These are phyloP conservation scores for Pediacus dermestoides DNA, from an alignment of 2,888 invertebrate genomes.

Conservation along the genomic window DNA sequence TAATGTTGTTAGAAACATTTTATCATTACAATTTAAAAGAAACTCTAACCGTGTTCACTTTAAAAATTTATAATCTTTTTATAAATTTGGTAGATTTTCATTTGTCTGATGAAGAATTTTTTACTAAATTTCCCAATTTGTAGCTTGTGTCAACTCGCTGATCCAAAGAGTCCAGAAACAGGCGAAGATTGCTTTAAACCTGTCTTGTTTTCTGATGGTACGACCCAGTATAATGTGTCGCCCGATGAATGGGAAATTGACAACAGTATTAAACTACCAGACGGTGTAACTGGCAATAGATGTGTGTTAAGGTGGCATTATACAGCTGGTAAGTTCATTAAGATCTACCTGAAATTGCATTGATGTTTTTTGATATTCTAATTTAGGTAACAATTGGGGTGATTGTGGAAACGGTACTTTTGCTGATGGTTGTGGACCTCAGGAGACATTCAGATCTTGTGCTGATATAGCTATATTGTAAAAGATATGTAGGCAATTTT, in stretches of 20 bases:
- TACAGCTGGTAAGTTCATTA: conserved; percentile 23
- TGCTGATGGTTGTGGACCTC: conserved; percentile 44
- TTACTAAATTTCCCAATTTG: conserved; percentile 27
- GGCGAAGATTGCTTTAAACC: conserved; percentile 48
- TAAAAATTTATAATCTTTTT: too few species aligned
- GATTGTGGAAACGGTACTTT: conserved; percentile 42
- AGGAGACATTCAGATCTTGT: conserved; percentile 47
- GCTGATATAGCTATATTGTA: conserved; percentile 43
- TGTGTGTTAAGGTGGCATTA: conserved; percentile 55
- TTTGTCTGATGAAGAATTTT: too few species aligned
- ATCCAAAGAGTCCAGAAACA: conserved; percentile 43
- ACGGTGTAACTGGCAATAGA: conserved; percentile 46
- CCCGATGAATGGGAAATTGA: conserved; percentile 25
- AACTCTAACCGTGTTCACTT: too few species aligned
- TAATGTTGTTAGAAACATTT: too few species aligned
- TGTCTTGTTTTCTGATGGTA: conserved; percentile 41
- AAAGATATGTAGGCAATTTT: too few species aligned
- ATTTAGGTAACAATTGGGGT: conserved; percentile 46
- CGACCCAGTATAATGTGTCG: conserved; percentile 32
- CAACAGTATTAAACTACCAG: conserved; percentile 44
- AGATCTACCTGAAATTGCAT: not conserved
- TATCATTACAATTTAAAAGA: too few species aligned
- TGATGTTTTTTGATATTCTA: not conserved
- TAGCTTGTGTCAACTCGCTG: conserved; percentile 44
- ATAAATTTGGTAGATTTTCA: too few species aligned